These are phyloP conservation scores for Aphaenogaster floridana DNA, from an alignment of 1,140 invertebrate genomes.

Conservation along the genomic window DNA sequence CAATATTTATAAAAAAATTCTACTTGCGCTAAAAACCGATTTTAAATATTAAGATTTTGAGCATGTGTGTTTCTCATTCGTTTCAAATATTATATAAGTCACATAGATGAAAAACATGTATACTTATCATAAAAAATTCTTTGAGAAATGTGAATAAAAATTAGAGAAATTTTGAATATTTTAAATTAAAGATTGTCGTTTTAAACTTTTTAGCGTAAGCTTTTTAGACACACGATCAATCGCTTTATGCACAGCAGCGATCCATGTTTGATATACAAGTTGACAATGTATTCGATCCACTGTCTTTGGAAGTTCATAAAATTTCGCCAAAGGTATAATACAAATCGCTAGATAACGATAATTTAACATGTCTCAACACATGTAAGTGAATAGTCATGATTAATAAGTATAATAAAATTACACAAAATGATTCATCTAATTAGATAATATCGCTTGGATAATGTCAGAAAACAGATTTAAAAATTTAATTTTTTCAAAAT, in stretches of 20 bases:
- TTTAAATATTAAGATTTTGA: slow-evolving; percentile 47
- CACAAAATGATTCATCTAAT: slow-evolving; percentile 12
- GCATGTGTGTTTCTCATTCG: not conserved
- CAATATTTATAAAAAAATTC: slow-evolving; percentile 39
- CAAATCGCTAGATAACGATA: not conserved
- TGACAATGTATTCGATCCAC: slow-evolving; percentile 53
- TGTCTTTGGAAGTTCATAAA: slow-evolving; percentile 51
- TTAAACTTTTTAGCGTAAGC: not conserved
- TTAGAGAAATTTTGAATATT: not conserved
- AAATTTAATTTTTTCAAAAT: not conserved
- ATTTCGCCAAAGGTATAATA: not conserved
- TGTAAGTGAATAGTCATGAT: not conserved
- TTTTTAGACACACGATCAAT: not conserved
- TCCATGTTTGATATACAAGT: slow-evolving; percentile 61
- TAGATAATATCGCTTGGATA: not conserved
- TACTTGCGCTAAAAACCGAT: slow-evolving; percentile 27
- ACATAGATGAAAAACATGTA: not conserved
- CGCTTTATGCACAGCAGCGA: slow-evolving; percentile 49
- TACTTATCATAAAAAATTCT: not conserved
- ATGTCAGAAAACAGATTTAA: not conserved
- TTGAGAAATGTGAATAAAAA: not conserved
- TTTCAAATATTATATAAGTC: slow-evolving; percentile 10
- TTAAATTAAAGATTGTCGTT: slow-evolving; percentile 9
- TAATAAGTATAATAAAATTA: not conserved
- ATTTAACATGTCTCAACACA: not conserved